These are phyloP conservation scores for Loripinus fragilis DNA, from an alignment of 2,888 invertebrate genomes.

Conservation along the genomic window DNA sequence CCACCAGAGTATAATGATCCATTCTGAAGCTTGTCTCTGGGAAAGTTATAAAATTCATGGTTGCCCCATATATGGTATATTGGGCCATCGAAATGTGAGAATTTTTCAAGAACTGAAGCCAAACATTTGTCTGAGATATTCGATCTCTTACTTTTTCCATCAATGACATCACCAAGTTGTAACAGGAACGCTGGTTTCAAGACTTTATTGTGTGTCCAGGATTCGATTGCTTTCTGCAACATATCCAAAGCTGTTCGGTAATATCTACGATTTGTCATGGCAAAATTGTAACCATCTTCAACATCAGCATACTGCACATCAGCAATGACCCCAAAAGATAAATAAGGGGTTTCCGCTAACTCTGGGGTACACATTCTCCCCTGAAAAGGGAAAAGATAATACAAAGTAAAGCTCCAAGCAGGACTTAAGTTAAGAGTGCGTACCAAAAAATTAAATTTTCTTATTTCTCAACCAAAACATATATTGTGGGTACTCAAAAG, in stretches of 20 bases:
- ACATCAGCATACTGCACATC: slow-evolving; percentile 84
- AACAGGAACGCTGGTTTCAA: slow-evolving; percentile 75
- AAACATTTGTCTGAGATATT: slow-evolving; percentile 72
- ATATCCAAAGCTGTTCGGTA: slow-evolving; percentile 80
- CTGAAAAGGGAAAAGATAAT: not conserved
- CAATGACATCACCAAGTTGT: slow-evolving; percentile 83
- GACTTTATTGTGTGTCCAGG: slow-evolving; percentile 73
- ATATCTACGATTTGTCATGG: slow-evolving; percentile 77
- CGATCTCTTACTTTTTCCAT: slow-evolving; percentile 77
- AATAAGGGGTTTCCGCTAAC: not conserved
- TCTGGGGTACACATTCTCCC: not conserved
- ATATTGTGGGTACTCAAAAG: too few species aligned
- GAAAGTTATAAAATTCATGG: slow-evolving; percentile 83
- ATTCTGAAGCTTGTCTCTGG: slow-evolving; percentile 68
- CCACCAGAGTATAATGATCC: slow-evolving; percentile 65
- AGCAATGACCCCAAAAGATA: slow-evolving; percentile 82
- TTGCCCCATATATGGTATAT: slow-evolving; percentile 82
- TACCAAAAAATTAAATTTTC: too few species aligned
- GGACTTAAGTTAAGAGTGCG: too few species aligned
- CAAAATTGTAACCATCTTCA: slow-evolving; percentile 79
- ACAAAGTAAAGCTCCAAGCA: too few species aligned
- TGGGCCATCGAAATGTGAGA: slow-evolving; percentile 61
- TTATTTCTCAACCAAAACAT: too few species aligned
- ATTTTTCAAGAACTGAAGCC: slow-evolving; percentile 70
- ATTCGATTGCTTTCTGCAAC: slow-evolving; percentile 75